These are phyloP conservation scores for Spongilla lacustris DNA, from an alignment of 37 sponge, comb jelly and placozoan genomes.

Conservation along the genomic window DNA sequence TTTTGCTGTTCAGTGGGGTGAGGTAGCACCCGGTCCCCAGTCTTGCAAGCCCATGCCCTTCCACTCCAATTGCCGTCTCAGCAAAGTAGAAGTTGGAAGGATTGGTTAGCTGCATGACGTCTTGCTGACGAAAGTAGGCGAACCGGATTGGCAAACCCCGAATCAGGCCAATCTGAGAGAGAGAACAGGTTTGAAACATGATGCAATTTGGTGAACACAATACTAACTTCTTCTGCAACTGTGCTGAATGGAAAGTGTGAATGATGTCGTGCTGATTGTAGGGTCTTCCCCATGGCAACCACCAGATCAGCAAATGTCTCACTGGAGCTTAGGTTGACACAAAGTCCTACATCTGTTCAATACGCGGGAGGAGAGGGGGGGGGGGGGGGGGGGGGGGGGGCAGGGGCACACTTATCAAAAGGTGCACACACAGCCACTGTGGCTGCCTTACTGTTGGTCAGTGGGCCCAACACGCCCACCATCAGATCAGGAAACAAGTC, in stretches of 20 bases:
- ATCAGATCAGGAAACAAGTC: constrained; percentile 34
- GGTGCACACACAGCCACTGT: neutral
- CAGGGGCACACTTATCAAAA: neutral
- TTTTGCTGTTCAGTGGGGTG: constrained; percentile 73
- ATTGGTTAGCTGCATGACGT: constrained; percentile 67
- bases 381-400: too few species aligned
- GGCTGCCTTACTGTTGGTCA: constrained; percentile 63
- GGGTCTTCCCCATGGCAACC: constrained; percentile 39
- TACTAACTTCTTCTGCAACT: constrained; percentile 73
- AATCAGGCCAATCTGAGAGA: constrained; percentile 55
- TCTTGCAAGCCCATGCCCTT: constrained; percentile 76
- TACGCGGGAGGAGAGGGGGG: too few species aligned
- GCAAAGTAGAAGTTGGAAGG: constrained; percentile 78
- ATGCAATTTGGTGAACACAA: neutral
- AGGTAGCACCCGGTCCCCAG: constrained; percentile 81
- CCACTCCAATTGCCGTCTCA: constrained; percentile 87
- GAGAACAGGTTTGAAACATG: neutral
- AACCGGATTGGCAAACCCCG: constrained; percentile 72
- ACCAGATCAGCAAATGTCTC: constrained; percentile 77
- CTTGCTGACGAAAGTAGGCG: constrained; percentile 45
- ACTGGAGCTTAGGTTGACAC: constrained; percentile 71
- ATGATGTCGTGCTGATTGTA: constrained; percentile 43
- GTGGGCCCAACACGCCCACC: constrained; percentile 76
- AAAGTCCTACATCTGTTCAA: constrained; percentile 67
- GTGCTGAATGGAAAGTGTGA: constrained; percentile 78